These are phyloP conservation scores for Antitype chi DNA, from an alignment of 2,888 invertebrate species.

Conservation along the genomic window DNA sequence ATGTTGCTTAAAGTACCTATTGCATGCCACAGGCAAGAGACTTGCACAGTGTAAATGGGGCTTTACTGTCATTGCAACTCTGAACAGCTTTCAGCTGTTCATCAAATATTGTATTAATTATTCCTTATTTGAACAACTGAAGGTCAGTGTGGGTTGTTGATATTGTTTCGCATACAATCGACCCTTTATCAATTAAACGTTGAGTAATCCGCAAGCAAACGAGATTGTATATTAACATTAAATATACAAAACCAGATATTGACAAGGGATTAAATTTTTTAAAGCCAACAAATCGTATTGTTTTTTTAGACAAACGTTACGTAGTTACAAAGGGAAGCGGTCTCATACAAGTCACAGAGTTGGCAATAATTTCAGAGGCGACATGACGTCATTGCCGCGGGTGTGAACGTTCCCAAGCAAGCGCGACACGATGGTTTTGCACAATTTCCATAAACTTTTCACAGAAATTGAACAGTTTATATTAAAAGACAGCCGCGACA, in stretches of 20 bases:
- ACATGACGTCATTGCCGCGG: conserved; percentile 13
- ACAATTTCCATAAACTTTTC: no score
- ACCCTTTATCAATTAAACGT: conserved; percentile 34
- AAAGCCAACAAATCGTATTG: background rate
- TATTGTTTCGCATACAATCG: conserved; percentile 17
- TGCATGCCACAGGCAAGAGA: background rate
- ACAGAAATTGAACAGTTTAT: no score
- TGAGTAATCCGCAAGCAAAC: conserved; percentile 17
- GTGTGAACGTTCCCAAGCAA: background rate
- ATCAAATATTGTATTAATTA: conserved; percentile 33
- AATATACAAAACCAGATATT: conserved; percentile 27
- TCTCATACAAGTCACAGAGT: conserved; percentile 5
- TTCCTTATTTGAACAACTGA: conserved; percentile 21
- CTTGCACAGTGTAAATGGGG: background rate
- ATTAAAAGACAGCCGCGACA: no score
- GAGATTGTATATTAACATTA: conserved; percentile 3
- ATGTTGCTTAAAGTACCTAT: background rate
- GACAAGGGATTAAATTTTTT: conserved; percentile 14
- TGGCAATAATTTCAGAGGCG: conserved; percentile 23
- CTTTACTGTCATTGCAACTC: background rate
- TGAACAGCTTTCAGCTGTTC: background rate
- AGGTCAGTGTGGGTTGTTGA: conserved; percentile 27
- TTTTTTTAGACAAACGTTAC: conserved; percentile 7
- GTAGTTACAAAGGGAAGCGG: conserved; percentile 7
- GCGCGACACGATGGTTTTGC: no score